A percentile compares a stretch with the other conserved stretches of the same genome.
phyloP scores from a whole-genome alignment of 2,113 vertebrate species.

The Elachura formosa region DNA sequence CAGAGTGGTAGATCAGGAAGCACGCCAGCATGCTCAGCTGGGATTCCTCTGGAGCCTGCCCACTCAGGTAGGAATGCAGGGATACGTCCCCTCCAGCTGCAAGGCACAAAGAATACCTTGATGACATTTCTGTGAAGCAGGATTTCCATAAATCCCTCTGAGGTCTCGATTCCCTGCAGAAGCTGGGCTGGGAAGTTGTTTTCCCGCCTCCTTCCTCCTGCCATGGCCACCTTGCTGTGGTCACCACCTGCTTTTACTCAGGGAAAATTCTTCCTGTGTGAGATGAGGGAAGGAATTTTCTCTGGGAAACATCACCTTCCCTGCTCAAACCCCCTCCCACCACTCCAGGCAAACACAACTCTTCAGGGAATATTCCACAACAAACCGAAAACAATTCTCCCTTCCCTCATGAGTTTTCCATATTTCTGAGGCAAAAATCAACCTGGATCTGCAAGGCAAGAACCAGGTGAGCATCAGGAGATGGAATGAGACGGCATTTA shows the following conservation, averaged over 20 bases:
- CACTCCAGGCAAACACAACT: neutral
- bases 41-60: conserved; percentile 67
- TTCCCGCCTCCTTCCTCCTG: neutral
- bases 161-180: neutral
- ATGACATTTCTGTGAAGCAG: neutral
- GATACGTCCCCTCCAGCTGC: conserved; percentile 79
- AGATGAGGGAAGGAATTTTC: neutral
- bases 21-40: conserved; percentile 82
- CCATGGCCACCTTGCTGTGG: neutral
- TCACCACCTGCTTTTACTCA: neutral
- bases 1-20: conserved; percentile 89
- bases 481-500: neutral
- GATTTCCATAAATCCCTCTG: neutral
- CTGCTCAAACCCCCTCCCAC: neutral
- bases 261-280: neutral
- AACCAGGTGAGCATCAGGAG: neutral
- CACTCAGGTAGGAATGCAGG: conserved; percentile 80
- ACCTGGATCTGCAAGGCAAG: neutral
- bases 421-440: neutral
- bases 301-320: neutral
- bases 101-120: neutral
- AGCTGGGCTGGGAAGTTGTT: neutral
- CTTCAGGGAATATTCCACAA: neutral
- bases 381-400: neutral
- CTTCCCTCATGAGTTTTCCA: neutral